Conservation (phyloP, 2,888 invertebrate species). For the Lithophane socia region DNA sequence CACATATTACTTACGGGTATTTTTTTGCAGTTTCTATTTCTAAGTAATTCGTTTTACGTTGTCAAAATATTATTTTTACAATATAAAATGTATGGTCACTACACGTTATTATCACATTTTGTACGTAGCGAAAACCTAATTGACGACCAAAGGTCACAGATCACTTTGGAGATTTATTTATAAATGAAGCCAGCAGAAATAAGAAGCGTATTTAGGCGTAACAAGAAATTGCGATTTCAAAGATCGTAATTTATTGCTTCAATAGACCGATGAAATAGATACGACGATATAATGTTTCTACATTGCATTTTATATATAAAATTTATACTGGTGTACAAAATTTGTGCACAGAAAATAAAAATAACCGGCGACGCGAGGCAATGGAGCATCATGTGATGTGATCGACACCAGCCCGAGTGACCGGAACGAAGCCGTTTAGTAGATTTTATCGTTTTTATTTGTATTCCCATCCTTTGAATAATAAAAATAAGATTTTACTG, state of each 20-base stretch:
- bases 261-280: conserved; percentile 42
- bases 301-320: conserved; percentile 44
- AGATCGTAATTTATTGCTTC: conserved; percentile 48
- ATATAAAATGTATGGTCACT: neutral
- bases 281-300: conserved; percentile 42
- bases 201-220: conserved; percentile 31
- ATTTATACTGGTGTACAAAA: conserved; percentile 19
- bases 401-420: conserved; percentile 59
- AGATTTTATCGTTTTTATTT: conserved; percentile 59
- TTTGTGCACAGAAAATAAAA: conserved; percentile 55
- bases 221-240: conserved; percentile 42
- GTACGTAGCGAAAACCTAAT: neutral
- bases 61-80: neutral
- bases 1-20: neutral
- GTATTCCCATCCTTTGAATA: conserved; percentile 37
- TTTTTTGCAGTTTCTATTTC: neutral
- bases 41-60: neutral
- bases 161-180: conserved; percentile 24
- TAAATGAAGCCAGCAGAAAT: conserved; percentile 37
- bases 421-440: conserved; percentile 59
- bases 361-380: conserved; percentile 51
- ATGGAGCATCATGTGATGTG: conserved; percentile 58
- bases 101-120: neutral
- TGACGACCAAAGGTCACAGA: conserved; percentile 20
- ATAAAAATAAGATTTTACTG: conserved; percentile 52